These are phyloP conservation scores for Mus minutoides DNA, from an alignment of 2,797 vertebrate species.

Conservation along the genomic window DNA sequence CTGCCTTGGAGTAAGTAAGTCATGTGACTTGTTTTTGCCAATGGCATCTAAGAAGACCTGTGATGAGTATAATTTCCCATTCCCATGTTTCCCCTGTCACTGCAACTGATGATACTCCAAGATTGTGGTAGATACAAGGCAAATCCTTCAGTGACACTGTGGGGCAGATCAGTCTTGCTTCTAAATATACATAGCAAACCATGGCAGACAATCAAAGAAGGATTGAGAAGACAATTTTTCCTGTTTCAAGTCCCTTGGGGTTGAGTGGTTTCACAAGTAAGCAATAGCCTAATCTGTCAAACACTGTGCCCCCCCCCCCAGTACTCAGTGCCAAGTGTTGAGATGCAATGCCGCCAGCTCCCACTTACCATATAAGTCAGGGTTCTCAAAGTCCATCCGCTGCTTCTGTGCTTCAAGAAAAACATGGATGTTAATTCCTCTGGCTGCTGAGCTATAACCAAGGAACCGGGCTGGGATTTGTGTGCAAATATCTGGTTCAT, in stretches of 20 bases:
- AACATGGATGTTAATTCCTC: conserved; percentile 91
- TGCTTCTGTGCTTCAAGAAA: conserved; percentile 94
- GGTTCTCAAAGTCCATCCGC: conserved; percentile 90
- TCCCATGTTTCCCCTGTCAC: background rate
- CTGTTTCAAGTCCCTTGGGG: background rate
- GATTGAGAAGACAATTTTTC: background rate
- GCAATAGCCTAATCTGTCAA: background rate
- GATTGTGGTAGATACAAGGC: background rate
- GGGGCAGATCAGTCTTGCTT: background rate
- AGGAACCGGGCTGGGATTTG: conserved; percentile 95
- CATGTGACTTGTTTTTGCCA: conserved; percentile 1
- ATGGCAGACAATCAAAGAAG: background rate
- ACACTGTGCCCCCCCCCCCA: accelerated
- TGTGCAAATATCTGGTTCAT: conserved; percentile 92
- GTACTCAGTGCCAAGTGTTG: background rate
- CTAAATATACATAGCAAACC: background rate
- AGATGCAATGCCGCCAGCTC: background rate
- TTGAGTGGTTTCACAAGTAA: accelerated
- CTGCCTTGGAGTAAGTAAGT: background rate
- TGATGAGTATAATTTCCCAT: background rate
- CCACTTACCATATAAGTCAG: conserved; percentile 91
- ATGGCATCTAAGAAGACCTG: background rate
- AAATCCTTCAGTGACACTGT: background rate
- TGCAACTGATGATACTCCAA: background rate
- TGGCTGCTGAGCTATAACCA: conserved; percentile 90